Conservation (phyloP, 1,140 invertebrate species). For the Polypedilum pembai region DNA sequence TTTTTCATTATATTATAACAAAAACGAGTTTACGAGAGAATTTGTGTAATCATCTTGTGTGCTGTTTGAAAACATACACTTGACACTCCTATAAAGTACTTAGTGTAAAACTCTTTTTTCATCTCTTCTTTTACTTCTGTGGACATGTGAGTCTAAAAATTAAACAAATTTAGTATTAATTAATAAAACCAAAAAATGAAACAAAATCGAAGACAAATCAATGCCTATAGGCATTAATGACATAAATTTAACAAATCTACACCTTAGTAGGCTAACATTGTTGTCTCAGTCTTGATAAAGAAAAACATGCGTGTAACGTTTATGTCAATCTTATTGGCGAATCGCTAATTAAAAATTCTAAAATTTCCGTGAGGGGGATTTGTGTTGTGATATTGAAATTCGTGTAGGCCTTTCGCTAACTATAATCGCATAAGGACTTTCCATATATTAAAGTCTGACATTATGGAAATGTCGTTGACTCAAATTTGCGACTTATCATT, state of each 20-base stretch:
- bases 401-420: background rate
- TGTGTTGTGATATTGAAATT: background rate
- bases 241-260: conserved; percentile 19
- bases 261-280: background rate
- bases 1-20: no score
- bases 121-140: background rate
- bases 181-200: conserved; percentile 19
- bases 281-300: background rate
- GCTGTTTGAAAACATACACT: background rate
- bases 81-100: background rate
- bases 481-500: background rate
- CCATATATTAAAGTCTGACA: background rate
- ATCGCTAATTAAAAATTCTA: conserved; percentile 16
- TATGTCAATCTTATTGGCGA: background rate
- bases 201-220: background rate
- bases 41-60: background rate
- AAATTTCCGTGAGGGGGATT: background rate
- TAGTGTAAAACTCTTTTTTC: background rate
- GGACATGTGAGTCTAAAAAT: background rate
- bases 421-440: conserved; percentile 12
- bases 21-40: no score
- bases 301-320: background rate
- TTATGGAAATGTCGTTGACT: conserved; percentile 5
- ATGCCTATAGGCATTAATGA: background rate
- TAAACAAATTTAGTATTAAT: background rate